Percentiles rank a stretch among this genome's conserved stretches.
Conservation (phyloP, 2,113 vertebrate genomes). For the Osmerus mordax region DNA sequence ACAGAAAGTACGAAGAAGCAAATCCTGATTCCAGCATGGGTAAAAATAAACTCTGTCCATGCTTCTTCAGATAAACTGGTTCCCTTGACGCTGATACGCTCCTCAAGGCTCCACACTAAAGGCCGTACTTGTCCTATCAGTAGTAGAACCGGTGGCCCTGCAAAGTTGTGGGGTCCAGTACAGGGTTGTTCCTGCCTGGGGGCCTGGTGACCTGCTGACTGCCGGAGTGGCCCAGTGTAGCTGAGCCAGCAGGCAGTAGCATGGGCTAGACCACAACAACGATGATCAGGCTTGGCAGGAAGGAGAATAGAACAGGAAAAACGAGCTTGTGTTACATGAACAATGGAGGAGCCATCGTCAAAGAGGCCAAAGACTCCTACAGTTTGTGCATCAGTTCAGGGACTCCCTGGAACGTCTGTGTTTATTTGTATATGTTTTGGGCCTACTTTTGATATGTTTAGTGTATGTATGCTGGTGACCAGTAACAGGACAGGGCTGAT, state of each 20-base stretch:
- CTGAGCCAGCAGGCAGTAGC: background rate
- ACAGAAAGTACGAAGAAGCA: background rate
- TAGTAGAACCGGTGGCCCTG: background rate
- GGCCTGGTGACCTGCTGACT: constrained; percentile 1
- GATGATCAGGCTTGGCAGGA: background rate
- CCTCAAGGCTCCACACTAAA: background rate
- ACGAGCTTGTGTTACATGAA: background rate
- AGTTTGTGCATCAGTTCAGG: no score
- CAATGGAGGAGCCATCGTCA: no score
- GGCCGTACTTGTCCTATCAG: background rate
- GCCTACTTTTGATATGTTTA: no score
- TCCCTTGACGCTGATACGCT: background rate
- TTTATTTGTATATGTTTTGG: no score
- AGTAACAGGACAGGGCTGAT: no score
- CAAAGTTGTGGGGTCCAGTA: background rate
- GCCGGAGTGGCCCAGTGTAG: background rate
- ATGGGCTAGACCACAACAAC: constrained; percentile 5
- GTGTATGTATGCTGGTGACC: no score
- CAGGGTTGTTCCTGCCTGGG: background rate
- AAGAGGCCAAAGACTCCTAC: no score
- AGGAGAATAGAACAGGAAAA: background rate
- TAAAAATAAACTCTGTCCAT: background rate
- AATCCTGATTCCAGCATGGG: background rate
- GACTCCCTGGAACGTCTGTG: no score
- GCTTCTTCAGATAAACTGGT: background rate